Evolutionary conservation across 2,113 vertebrate genomes (phyloP).

Genomic region (Eolophus roseicapilla): DNA sequence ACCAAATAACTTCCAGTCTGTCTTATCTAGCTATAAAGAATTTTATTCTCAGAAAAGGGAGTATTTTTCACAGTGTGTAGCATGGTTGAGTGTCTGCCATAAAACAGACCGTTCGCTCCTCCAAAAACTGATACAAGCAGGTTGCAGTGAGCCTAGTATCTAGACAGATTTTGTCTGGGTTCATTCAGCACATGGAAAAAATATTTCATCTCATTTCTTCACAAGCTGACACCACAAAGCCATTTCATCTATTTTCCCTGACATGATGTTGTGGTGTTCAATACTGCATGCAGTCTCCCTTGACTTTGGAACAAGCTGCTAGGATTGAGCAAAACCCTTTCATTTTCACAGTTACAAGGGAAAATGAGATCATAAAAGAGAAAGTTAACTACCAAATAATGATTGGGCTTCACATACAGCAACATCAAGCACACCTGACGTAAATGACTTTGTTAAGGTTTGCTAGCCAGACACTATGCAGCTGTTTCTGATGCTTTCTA

Average conservation of each 20-base stretch:
- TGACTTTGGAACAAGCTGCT: not conserved
- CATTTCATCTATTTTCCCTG: slow-evolving; percentile 36
- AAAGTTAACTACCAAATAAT: not conserved
- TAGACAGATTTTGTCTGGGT: slow-evolving; percentile 29
- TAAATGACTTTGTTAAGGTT: not conserved
- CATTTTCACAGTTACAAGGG: not conserved
- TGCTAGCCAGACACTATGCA: not conserved
- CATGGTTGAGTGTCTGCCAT: slow-evolving; percentile 29
- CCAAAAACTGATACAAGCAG: slow-evolving; percentile 16
- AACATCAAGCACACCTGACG: not conserved
- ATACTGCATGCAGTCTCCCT: not conserved
- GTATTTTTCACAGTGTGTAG: slow-evolving; percentile 10
- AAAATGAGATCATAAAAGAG: slow-evolving; percentile 5
- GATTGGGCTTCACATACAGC: not conserved
- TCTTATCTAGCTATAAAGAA: slow-evolving; percentile 16
- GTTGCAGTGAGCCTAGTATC: slow-evolving; percentile 4
- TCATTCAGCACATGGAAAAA: slow-evolving; percentile 35
- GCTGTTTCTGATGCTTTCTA: not conserved
- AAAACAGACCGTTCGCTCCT: not conserved
- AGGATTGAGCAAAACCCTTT: not conserved
- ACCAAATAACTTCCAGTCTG: not conserved
- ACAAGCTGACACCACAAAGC: not conserved
- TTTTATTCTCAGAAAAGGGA: slow-evolving; percentile 35
- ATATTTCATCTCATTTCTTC: slow-evolving; percentile 25
- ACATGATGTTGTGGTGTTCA: not conserved